phyloP scores from a whole-genome alignment of 2,113 vertebrate species.

The Pseudorectes ferrugineus region DNA sequence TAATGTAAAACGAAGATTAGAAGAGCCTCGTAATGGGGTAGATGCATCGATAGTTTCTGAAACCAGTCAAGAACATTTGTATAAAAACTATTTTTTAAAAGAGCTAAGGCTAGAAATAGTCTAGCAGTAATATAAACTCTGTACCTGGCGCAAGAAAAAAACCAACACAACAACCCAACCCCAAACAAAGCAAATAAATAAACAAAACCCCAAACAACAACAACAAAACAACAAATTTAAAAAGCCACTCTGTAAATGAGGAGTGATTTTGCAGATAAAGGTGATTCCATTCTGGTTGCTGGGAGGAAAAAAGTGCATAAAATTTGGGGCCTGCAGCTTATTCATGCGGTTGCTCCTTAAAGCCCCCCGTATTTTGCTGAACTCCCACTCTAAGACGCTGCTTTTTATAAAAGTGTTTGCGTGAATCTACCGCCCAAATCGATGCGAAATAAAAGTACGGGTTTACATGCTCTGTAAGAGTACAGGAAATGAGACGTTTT shows the following conservation, averaged over 20 bases:
- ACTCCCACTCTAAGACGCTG: neutral
- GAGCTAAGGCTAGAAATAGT: neutral
- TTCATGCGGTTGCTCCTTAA: neutral
- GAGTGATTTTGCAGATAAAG: neutral
- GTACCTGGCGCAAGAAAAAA: neutral
- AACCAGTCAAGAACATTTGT: neutral
- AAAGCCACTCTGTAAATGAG: neutral
- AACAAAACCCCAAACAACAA: neutral
- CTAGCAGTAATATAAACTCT: neutral
- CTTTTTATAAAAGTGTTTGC: rapidly evolving
- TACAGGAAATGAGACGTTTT: neutral
- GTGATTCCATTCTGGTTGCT: neutral
- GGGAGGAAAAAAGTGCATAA: neutral
- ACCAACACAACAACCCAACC: neutral
- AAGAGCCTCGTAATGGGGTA: neutral
- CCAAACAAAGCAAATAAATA: neutral
- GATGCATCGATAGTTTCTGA: neutral
- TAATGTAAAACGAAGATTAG: neutral
- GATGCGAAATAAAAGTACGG: rapidly evolving
- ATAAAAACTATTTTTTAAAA: neutral
- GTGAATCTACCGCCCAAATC: neutral
- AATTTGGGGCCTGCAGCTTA: neutral
- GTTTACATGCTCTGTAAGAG: neutral
- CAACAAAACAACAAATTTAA: neutral
- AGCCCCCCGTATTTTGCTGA: neutral